phyloP scores from a whole-genome alignment of 2,113 vertebrate genomes.

The Xiphophorus maculatus region DNA sequence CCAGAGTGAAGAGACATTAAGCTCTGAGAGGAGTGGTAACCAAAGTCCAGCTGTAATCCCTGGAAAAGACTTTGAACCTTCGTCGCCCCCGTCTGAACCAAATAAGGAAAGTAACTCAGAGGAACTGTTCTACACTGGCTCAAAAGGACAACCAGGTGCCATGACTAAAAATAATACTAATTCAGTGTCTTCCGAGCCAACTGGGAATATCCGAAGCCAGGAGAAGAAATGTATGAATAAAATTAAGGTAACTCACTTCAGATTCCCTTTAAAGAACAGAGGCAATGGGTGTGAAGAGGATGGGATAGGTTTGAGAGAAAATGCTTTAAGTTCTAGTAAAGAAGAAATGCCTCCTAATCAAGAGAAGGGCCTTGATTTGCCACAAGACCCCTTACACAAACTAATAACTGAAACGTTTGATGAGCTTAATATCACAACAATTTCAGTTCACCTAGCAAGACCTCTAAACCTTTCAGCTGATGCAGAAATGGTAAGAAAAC shows the following conservation, averaged over 20 bases:
- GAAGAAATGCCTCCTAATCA: not conserved
- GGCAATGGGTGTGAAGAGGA: slow-evolving; percentile 31
- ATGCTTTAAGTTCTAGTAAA: not conserved
- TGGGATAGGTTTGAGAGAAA: slow-evolving; percentile 8
- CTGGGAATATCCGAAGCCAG: slow-evolving; percentile 29
- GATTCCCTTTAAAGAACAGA: slow-evolving; percentile 37
- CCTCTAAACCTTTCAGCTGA: slow-evolving; percentile 20
- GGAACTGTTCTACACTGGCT: slow-evolving; percentile 22
- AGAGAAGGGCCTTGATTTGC: not conserved
- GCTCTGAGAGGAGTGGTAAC: not conserved
- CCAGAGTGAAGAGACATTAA: not conserved
- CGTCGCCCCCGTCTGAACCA: not conserved
- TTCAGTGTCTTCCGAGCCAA: slow-evolving; percentile 34
- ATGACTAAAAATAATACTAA: slow-evolving; percentile 7
- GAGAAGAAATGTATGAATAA: slow-evolving; percentile 75
- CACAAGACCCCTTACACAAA: slow-evolving; percentile 43
- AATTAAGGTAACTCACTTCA: slow-evolving; percentile 66
- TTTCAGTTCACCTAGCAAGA: slow-evolving; percentile 53
- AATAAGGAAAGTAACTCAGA: slow-evolving; percentile 21
- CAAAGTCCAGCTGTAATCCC: slow-evolving; percentile 2
- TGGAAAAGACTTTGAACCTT: slow-evolving; percentile 14
- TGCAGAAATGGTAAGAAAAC: slow-evolving; percentile 17
- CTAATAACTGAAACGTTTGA: slow-evolving; percentile 50
- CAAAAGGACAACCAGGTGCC: slow-evolving; percentile 36
- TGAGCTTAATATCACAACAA: slow-evolving; percentile 44